Percentiles rank a stretch among this genome's conserved stretches.
These are phyloP conservation scores for Drosophila formosana DNA, from an alignment of 2,888 invertebrate species.

Conservation along the genomic window DNA sequence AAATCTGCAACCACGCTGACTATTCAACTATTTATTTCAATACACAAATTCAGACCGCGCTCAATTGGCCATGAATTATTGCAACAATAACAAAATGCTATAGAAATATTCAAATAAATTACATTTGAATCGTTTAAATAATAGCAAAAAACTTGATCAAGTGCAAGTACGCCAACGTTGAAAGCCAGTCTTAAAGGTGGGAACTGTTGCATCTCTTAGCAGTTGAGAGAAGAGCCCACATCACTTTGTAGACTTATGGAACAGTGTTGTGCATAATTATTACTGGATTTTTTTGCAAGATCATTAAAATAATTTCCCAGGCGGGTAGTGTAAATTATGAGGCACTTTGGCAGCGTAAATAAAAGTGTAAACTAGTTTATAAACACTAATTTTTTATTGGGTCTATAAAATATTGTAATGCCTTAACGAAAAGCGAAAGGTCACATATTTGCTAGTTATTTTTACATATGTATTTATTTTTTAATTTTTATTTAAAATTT, in stretches of 20 bases:
- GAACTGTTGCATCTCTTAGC: constrained; percentile 34
- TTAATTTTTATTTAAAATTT: no score
- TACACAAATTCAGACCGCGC: constrained; percentile 9
- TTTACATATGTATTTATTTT: no score
- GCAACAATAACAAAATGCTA: constrained; percentile 19
- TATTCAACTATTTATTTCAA: constrained; percentile 30
- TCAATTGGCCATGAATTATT: constrained; percentile 67
- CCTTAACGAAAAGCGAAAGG: not conserved
- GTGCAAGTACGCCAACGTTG: constrained; percentile 65
- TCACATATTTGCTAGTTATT: not conserved
- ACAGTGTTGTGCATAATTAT: constrained; percentile 32
- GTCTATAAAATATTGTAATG: not conserved
- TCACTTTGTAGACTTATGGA: constrained; percentile 22
- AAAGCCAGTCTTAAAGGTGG: constrained; percentile 25
- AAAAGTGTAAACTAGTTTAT: constrained; percentile 7
- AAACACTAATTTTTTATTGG: constrained; percentile 36
- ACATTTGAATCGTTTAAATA: constrained; percentile 23
- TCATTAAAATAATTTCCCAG: constrained; percentile 9
- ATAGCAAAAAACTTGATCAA: constrained; percentile 21
- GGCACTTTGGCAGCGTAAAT: not conserved
- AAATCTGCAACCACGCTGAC: constrained; percentile 33
- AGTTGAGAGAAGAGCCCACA: constrained; percentile 43
- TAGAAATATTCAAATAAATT: constrained; percentile 25
- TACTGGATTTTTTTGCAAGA: no score
- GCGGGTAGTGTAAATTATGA: not conserved